Percentiles rank a stretch among this genome's conserved stretches.
Evolutionary conservation across 2,888 invertebrate species (phyloP).

Genomic region (Mechanitis messenoides): DNA sequence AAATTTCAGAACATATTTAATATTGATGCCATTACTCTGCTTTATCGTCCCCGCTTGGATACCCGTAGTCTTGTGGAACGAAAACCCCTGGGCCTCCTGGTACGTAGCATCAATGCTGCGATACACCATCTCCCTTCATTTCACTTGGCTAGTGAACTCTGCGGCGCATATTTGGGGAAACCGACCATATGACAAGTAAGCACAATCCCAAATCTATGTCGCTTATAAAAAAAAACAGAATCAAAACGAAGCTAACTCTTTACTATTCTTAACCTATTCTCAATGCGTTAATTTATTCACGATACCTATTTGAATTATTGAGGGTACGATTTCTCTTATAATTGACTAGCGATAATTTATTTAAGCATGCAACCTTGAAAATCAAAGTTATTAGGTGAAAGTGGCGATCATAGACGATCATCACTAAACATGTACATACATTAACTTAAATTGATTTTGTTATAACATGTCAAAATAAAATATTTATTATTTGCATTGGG

Average conservation of each 20-base stretch:
- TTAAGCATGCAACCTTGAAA: neutral
- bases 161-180: slow-evolving; percentile 95
- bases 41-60: slow-evolving; percentile 88
- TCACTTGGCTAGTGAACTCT: slow-evolving; percentile 95
- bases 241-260: neutral
- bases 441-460: no score
- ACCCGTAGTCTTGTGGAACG: slow-evolving; percentile 86
- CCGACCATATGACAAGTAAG: slow-evolving; percentile 91
- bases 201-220: slow-evolving; percentile 20
- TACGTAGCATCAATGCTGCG: slow-evolving; percentile 84
- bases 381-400: neutral
- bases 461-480: no score
- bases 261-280: neutral
- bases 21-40: slow-evolving; percentile 85
- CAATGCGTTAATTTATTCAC: neutral
- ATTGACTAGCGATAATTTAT: neutral
- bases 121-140: slow-evolving; percentile 86
- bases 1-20: slow-evolving; percentile 82
- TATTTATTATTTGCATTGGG: no score
- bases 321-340: no score
- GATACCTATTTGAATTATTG: neutral
- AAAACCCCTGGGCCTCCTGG: slow-evolving; percentile 84
- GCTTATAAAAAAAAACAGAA: neutral
- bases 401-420: neutral
- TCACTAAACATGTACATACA: no score